A percentile compares a stretch with the other conserved stretches of the same genome.
These are phyloP conservation scores for Melipona quadrifasciata DNA, from an alignment of 1,140 invertebrate species.

Conservation along the genomic window DNA sequence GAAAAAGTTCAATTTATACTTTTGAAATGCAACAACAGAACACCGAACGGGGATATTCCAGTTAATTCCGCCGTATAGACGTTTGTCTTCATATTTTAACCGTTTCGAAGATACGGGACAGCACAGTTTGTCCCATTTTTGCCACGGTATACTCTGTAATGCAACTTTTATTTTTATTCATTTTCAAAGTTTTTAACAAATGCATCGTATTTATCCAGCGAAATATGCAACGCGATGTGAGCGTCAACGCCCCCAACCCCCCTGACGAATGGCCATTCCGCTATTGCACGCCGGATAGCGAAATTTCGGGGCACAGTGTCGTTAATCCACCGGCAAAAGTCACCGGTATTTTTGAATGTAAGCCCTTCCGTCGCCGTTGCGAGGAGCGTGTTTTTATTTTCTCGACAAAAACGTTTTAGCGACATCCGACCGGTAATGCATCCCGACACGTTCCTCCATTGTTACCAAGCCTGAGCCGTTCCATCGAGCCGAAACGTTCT, in stretches of 20 bases:
- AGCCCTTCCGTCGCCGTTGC: not conserved
- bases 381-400: not conserved
- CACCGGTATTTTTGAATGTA: not conserved
- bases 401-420: not conserved
- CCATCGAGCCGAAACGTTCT: not conserved
- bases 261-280: not conserved
- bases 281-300: not conserved
- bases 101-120: not conserved
- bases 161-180: not conserved
- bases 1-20: not conserved
- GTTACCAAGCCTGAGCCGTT: not conserved
- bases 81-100: too few relatives aligned
- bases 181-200: not conserved
- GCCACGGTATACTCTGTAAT: not conserved
- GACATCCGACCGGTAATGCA: constrained; percentile 19
- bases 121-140: not conserved
- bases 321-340: constrained; percentile 1
- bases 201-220: not conserved
- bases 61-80: too few relatives aligned
- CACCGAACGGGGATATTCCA: not conserved
- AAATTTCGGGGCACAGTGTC: not conserved
- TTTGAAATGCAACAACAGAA: not conserved
- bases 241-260: not conserved
- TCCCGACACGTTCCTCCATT: not conserved
- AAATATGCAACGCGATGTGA: not conserved